phyloP scores from a whole-genome alignment of 2,888 invertebrate genomes.

The Polymixis flavicincta region DNA sequence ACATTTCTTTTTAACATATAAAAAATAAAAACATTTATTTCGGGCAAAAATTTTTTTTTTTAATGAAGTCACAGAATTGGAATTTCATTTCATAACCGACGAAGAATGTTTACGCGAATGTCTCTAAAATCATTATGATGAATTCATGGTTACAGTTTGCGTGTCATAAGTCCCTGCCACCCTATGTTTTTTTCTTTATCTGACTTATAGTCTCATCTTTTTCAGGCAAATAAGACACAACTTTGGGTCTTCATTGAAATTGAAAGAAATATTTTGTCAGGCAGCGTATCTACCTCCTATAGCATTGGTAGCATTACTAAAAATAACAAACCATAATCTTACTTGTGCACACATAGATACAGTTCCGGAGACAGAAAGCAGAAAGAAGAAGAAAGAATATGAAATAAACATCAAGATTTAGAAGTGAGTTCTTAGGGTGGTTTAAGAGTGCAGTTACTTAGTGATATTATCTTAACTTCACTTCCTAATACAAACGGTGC shows the following conservation, averaged over 20 bases:
- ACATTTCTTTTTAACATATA: no score
- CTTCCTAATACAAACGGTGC: neutral
- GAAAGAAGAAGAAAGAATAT: conserved; percentile 59
- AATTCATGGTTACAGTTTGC: no score
- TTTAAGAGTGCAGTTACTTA: neutral
- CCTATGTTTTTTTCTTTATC: neutral
- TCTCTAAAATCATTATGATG: no score
- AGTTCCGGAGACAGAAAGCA: conserved; percentile 69
- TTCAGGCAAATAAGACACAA: neutral
- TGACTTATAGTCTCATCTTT: neutral
- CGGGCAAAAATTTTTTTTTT: no score
- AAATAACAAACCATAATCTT: conserved; percentile 66
- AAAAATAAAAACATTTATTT: no score
- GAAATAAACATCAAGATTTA: conserved; percentile 37
- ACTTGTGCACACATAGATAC: conserved; percentile 72
- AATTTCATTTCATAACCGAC: no score
- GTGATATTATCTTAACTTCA: neutral
- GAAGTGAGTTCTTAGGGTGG: neutral
- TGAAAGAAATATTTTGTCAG: neutral
- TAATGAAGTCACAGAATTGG: no score
- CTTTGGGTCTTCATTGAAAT: neutral
- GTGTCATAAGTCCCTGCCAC: no score
- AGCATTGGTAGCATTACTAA: conserved; percentile 10
- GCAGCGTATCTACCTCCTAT: neutral
- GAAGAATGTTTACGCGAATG: no score